Evolutionary conservation across 2,888 invertebrate species (phyloP).

Genomic region (Drosophila demipolita): DNA sequence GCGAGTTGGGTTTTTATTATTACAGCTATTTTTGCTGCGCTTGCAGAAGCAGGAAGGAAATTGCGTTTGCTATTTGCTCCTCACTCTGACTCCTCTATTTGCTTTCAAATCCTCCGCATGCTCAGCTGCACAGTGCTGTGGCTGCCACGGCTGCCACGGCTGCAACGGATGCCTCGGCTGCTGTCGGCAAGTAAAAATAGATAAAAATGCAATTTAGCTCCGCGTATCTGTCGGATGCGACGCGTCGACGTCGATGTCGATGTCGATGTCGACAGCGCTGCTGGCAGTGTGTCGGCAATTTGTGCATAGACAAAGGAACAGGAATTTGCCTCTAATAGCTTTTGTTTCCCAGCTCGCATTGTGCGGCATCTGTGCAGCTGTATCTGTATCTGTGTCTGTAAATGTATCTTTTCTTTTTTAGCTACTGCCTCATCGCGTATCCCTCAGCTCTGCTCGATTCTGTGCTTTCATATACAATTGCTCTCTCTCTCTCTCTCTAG

Average conservation of each 20-base stretch:
- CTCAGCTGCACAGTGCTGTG: slow-evolving; percentile 33
- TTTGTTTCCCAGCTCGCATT: slow-evolving; percentile 39
- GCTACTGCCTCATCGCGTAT: slow-evolving; percentile 15
- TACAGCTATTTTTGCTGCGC: slow-evolving; percentile 64
- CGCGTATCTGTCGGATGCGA: slow-evolving; percentile 50
- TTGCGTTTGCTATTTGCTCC: slow-evolving; percentile 37
- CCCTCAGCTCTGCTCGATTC: slow-evolving; percentile 20
- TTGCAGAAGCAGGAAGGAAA: slow-evolving; percentile 72
- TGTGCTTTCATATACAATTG: not conserved
- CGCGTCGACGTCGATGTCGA: not conserved
- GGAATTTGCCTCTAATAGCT: slow-evolving; percentile 74
- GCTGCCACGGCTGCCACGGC: slow-evolving; percentile 12
- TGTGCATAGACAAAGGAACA: slow-evolving; percentile 78
- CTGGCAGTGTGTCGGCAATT: slow-evolving; percentile 66
- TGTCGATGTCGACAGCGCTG: slow-evolving; percentile 9
- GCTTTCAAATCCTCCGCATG: slow-evolving; percentile 71
- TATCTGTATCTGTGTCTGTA: slow-evolving; percentile 25
- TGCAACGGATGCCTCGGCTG: slow-evolving; percentile 11
- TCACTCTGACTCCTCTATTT: slow-evolving; percentile 29
- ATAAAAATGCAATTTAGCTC: slow-evolving; percentile 77
- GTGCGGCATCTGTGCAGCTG: slow-evolving; percentile 6
- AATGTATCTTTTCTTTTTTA: slow-evolving; percentile 37
- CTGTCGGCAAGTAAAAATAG: slow-evolving; percentile 76
- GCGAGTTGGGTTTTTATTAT: slow-evolving; percentile 60
- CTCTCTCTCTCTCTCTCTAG: not conserved